Evolutionary conservation across 2,888 invertebrate species (phyloP).

Genomic region (Drosophila cognata): DNA sequence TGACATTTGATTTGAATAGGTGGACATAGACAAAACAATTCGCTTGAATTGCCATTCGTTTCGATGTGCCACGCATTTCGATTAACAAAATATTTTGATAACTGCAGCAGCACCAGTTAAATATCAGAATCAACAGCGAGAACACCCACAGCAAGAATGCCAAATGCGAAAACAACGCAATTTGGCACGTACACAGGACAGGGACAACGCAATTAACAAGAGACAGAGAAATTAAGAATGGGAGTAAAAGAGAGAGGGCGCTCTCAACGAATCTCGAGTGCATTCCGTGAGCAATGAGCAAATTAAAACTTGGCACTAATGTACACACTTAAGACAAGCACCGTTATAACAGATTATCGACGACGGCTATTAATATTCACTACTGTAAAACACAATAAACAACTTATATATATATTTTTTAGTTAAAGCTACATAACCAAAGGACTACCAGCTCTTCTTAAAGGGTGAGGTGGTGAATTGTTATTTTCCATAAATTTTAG

Average conservation of each 20-base stretch:
- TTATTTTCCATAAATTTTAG: background rate
- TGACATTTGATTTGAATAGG: constrained; percentile 44
- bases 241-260: background rate
- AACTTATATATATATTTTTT: constrained; percentile 2
- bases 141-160: constrained; percentile 29
- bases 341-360: constrained; percentile 21
- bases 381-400: background rate
- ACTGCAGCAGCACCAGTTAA: constrained; percentile 21
- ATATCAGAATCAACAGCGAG: constrained; percentile 7
- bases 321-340: constrained; percentile 15
- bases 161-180: constrained; percentile 24
- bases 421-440: constrained; percentile 8
- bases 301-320: constrained; percentile 27
- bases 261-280: constrained; percentile 13
- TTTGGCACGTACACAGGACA: constrained; percentile 53
- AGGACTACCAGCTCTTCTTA: background rate
- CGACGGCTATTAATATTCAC: constrained; percentile 3
- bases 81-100: constrained; percentile 39
- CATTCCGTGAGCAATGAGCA: constrained; percentile 11
- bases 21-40: constrained; percentile 63
- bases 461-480: background rate
- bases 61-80: constrained; percentile 42
- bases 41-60: constrained; percentile 58
- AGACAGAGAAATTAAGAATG: constrained; percentile 8
- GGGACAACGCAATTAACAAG: constrained; percentile 8